Base-by-base conservation (phyloP, 2,797 vertebrate species). In the Phrynocephalus guinanensis region DNA sequence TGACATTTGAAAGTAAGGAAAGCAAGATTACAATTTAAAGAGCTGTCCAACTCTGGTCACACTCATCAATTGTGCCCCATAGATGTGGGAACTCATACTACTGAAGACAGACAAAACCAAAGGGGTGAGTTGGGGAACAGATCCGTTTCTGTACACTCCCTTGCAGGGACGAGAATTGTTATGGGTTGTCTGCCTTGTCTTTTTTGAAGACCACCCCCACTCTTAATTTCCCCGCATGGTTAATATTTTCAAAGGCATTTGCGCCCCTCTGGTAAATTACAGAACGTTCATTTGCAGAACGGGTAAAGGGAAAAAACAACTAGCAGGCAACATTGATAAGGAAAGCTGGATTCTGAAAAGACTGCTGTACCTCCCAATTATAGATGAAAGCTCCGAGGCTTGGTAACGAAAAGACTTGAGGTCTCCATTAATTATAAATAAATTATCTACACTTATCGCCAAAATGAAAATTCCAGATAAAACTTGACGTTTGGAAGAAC, bases 371-470 rank as follows among this genome's bases (percentile, higher is more conserved):
- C 86, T 95, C 89, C 93, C 90, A 92, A 85, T 94, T 93, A 94
- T 86, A 90, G 90, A 88, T 79, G 90, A 85, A 93, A 92, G 94
- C 92, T 93, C 87, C 22, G 75, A 89, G 90, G 89, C 93, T 88
- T 76, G 91, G 92, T 91, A 92, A 92, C 91, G 92, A 91, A 87
- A 88, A 91, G 88, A 83, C 87, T 93, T 90, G 92, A 95, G 91
- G 92, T 93, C 93, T 95, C 91, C 94, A 94, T 95, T 95, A 93
- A 95, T 95, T 95, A 95, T 93, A 94, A 95, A 95, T 94, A 95
- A 92, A 94, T 94, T 93, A 95, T 95, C 94, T 93, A 93, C 92
- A 93, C 92, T 93, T 93, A 91, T 92, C 75, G 92, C 88, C 92
- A 90, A 91, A 94, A 94, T 92, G 92, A 93, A 81, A 95, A 93